Conservation (phyloP, 1,140 invertebrate species). For the Pentalonia nigronervosa region DNA sequence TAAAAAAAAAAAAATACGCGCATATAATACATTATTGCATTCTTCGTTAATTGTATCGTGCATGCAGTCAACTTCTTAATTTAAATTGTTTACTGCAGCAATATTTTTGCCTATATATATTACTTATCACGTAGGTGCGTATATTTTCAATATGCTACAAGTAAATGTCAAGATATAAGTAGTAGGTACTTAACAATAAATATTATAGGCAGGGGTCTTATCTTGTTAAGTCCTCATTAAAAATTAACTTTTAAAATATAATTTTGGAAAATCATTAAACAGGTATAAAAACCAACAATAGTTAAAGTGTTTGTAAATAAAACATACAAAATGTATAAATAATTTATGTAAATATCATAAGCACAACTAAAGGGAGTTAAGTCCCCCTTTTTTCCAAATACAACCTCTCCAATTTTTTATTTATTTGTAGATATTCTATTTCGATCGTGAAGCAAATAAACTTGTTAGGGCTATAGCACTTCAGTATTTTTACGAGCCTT, state of each 20-base stretch:
- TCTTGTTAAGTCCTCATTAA: not conserved
- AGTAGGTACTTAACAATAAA: not conserved
- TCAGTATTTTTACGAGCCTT: too few relatives aligned
- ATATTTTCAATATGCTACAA: not conserved
- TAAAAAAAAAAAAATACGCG: too few relatives aligned
- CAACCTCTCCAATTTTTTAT: too few relatives aligned
- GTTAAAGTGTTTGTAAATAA: too few relatives aligned
- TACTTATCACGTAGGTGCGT: not conserved
- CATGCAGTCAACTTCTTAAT: not conserved
- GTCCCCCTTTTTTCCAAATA: too few relatives aligned
- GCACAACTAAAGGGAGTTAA: too few relatives aligned
- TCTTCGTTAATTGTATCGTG: not conserved
- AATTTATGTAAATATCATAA: too few relatives aligned
- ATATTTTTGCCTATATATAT: not conserved
- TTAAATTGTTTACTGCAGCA: not conserved
- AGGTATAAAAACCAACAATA: not conserved
- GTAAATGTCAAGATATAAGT: too few relatives aligned
- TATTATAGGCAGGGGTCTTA: not conserved
- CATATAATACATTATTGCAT: not conserved
- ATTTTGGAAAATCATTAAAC: not conserved
- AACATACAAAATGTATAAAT: too few relatives aligned
- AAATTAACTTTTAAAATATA: not conserved
- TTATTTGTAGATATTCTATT: too few relatives aligned
- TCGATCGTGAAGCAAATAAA: too few relatives aligned
- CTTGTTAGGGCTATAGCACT: too few relatives aligned